Base-by-base conservation (phyloP, 2,113 vertebrate species). In the Pachyramphus minor region DNA sequence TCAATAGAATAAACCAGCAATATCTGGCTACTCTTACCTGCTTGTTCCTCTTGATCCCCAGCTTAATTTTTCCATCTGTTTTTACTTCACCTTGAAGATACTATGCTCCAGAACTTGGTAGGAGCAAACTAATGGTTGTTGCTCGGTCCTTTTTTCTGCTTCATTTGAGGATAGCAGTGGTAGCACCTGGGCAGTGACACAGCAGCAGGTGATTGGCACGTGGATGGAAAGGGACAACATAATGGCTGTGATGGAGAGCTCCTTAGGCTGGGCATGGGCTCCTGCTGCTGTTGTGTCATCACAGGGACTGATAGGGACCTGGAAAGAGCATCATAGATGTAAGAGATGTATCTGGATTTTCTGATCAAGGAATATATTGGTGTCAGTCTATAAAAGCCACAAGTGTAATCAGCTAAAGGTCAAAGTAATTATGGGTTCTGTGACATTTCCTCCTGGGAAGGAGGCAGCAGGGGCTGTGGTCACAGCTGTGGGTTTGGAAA, bases 361-460 rank as follows among this genome's bases (percentile, higher is more conserved):
- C 45, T 30, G 37, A 81, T 55, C 35, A n/a, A 28, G 45, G 37
- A 79, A 30, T 82, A 52, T 82, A 50, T 87, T 60, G 50, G 37
- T 5, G 4, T 68, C 0, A 0, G 62, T 64, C 42, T 80, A 13
- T 81, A 62, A 81, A 95, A 84, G 63, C 81, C 35, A 39, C 44
- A 86, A 45, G 76, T 84, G 53, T 91, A 52, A 64, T 87, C 82
- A 94, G 49, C 45, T 87, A 60, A 93, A 85, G 58, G 88, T 96
- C 75, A 91, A 68, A 85, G 63, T 83, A 56, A 91, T 95, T 94
- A 72, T 31, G 37, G 66, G 64, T 55, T 56, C 78, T 88, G 23
- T 3, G 20, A 68, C 6, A 11, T 85, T 90, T 92, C 75, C 88
- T 69, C 42, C 23, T 83, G 75, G 82, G 77, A 74, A 84, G 72